Evolutionary conservation across 2,888 invertebrate species (phyloP).

Genomic region (Catocala sponsa): DNA sequence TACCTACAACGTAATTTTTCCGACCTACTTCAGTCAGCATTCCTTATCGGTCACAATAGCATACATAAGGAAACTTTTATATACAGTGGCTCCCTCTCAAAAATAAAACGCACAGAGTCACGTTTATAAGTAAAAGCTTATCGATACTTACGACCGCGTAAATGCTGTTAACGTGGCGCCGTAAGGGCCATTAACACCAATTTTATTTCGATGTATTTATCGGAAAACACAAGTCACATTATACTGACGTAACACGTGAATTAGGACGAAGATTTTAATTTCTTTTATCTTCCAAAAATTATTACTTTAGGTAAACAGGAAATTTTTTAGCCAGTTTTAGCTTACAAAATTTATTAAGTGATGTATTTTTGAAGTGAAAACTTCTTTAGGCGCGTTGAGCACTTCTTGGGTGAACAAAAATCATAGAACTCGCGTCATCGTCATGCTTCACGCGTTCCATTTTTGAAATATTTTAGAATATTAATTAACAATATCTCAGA

Average conservation of each 20-base stretch:
- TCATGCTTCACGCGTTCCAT: too few species aligned
- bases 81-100: not conserved
- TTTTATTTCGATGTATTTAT: conserved; percentile 53
- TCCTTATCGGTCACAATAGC: conserved; percentile 1
- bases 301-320: too few species aligned
- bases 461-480: too few species aligned
- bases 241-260: conserved; percentile 8
- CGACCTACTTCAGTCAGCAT: not conserved
- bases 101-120: conserved; percentile 35
- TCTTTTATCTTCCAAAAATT: not conserved
- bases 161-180: conserved; percentile 52
- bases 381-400: too few species aligned
- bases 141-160: conserved; percentile 43
- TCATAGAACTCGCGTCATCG: too few species aligned
- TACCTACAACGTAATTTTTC: too few species aligned
- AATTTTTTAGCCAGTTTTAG: too few species aligned
- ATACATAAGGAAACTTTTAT: not conserved
- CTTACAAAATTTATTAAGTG: too few species aligned
- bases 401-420: too few species aligned
- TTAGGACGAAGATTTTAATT: not conserved
- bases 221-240: conserved; percentile 36
- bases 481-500: too few species aligned
- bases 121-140: conserved; percentile 50
- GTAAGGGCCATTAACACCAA: conserved; percentile 46
- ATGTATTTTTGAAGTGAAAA: too few species aligned